phyloP scores from a whole-genome alignment of 2,113 vertebrate genomes.

The Chionodraco myersi region DNA sequence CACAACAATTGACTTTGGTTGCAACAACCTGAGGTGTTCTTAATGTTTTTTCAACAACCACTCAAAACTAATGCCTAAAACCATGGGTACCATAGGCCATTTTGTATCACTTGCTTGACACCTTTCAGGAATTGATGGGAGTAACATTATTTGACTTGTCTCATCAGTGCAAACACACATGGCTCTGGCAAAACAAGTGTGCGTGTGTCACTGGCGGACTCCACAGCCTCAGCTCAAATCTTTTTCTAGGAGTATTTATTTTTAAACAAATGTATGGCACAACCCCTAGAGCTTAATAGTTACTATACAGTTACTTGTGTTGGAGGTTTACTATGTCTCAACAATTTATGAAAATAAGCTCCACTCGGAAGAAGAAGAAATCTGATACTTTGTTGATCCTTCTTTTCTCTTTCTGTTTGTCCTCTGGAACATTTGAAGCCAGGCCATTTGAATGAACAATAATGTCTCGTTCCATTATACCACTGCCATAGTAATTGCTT shows the following conservation, averaged over 20 bases:
- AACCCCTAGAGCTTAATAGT: not conserved
- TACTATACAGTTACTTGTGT: conserved; percentile 4
- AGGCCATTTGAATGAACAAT: not conserved
- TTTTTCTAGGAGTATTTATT: conserved; percentile 2
- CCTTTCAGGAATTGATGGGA: conserved; percentile 12
- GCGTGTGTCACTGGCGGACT: not conserved
- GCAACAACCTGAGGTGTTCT: conserved; percentile 10
- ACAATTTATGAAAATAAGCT: conserved; percentile 25
- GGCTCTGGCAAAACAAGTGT: not conserved
- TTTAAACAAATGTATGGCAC: not conserved
- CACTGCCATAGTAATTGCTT: not conserved
- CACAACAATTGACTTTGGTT: not conserved
- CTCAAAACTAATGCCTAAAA: not conserved
- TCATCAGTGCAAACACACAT: not conserved
- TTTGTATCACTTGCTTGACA: conserved; percentile 2
- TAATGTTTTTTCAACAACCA: conserved; percentile 9
- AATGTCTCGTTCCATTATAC: not conserved
- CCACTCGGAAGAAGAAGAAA: conserved; percentile 4
- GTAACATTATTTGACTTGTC: not conserved
- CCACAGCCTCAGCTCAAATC: not conserved
- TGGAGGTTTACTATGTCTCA: conserved; percentile 4
- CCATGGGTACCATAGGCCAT: not conserved
- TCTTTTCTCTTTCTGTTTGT: conserved; percentile 12
- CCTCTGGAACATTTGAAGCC: not conserved
- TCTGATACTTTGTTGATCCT: conserved; percentile 4